A percentile compares a stretch with the other conserved stretches of the same genome.
phyloP scores from a whole-genome alignment of 2,113 vertebrate species.

The Sardina pilchardus region DNA sequence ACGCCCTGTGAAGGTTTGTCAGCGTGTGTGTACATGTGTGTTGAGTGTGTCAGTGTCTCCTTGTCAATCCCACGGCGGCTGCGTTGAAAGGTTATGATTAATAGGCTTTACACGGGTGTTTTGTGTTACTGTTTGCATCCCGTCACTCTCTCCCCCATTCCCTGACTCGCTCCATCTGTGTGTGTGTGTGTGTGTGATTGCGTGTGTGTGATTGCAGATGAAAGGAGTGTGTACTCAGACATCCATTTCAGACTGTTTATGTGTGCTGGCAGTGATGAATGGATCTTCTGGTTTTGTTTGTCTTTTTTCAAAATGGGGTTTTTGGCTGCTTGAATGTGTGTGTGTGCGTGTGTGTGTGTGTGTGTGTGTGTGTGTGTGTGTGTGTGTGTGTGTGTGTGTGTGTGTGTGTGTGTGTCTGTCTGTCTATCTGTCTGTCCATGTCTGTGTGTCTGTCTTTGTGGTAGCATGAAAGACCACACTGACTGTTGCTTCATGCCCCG shows the following conservation, averaged over 20 bases:
- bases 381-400: background rate
- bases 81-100: background rate
- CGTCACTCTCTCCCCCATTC: background rate
- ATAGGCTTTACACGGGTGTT: background rate
- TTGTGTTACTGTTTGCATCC: background rate
- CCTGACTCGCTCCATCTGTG: background rate
- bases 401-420: background rate
- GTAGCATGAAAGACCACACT: background rate
- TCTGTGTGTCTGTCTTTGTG: background rate
- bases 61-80: background rate
- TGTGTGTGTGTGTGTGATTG: constrained; percentile 8
- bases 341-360: background rate
- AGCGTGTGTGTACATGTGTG: background rate
- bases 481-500: background rate
- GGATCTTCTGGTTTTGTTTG: constrained; percentile 25
- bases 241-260: constrained; percentile 43
- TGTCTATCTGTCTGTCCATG: background rate
- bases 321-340: background rate
- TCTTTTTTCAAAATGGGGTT: constrained; percentile 29
- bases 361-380: constrained; percentile 1
- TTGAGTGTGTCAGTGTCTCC: background rate
- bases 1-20: background rate
- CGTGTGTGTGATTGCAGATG: constrained; percentile 22
- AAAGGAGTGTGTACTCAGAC: background rate
- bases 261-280: constrained; percentile 43